These are phyloP conservation scores for Spheniscus mendiculus DNA, from an alignment of 2,113 vertebrate genomes.

Conservation along the genomic window DNA sequence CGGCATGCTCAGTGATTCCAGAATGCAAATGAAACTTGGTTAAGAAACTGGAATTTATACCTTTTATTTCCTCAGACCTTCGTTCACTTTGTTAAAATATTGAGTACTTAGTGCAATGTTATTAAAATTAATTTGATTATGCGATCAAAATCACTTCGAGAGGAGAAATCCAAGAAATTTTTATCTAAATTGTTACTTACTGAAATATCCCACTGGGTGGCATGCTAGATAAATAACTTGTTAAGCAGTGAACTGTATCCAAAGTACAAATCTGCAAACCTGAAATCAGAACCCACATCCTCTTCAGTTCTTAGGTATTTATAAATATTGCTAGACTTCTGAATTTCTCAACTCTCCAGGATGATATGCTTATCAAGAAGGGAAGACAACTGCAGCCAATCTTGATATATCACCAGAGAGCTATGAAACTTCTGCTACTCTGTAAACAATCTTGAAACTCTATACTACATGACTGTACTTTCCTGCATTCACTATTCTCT, in stretches of 20 bases:
- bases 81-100: background rate
- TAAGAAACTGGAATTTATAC: background rate
- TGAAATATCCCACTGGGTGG: background rate
- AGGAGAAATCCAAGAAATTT: background rate
- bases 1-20: background rate
- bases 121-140: background rate
- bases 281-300: background rate
- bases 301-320: background rate
- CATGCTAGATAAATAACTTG: background rate
- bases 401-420: background rate
- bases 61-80: background rate
- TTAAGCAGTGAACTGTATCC: background rate
- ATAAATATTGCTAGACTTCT: background rate
- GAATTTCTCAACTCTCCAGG: background rate
- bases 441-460: background rate
- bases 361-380: fast-evolving
- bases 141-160: background rate
- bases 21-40: background rate
- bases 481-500: background rate
- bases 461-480: background rate
- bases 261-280: background rate
- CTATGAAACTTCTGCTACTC: background rate
- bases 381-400: background rate
- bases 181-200: background rate
- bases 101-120: background rate